Evolutionary conservation across 2,888 invertebrate genomes (phyloP), one percentile per base, ranked within the genome.

Genomic region (Pediacus dermestoides): DNA sequence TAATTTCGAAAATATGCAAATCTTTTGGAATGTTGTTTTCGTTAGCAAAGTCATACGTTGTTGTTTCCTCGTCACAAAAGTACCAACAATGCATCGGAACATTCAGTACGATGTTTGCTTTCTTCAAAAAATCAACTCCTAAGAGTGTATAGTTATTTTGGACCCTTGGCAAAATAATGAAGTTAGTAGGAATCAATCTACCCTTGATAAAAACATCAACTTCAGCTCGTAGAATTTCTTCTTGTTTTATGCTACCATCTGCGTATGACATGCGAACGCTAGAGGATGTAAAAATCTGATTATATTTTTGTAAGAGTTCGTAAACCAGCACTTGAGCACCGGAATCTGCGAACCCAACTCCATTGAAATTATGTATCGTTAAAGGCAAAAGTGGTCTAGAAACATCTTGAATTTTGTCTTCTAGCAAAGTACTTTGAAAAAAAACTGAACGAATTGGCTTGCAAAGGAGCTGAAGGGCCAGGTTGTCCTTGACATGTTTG

Each of bases 311-410:
- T 13, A 42, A 22, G 14, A 42, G 10, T 7, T 21, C 28, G 14
- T 38, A 38, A 22, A 37, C 30, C 9, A 22, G 37, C 6, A 37
- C 22, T 37, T 41, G 37, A 4, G 37, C 37, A 27, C 41, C 33
- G 8, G 33, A 33, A 26, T 41, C 41, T 25, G 33, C 33, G 18
- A 41, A 32, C 21, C 41, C 37, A 28, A 34, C 18, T 35, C 39
- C 26, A n/a, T 27, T 9, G 7, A 27, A n/a, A 2, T 14, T 18
- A 27, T 26, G 18, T 16, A 39, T 28, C 6, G 28, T 28, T 10
- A 39, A 10, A 16, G 9, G 9, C 13, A 28, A 11, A 16, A 14
- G 13, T 8, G 30, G 30, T 28, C 15, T 9, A 16, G 15, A 28
- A n/a, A n/a, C n/a, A n/a, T n/a, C n/a, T n/a, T n/a, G n/a, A n/a